These are phyloP conservation scores for Rhodinocichla rosea DNA, from an alignment of 2,113 vertebrate genomes.

Conservation along the genomic window DNA sequence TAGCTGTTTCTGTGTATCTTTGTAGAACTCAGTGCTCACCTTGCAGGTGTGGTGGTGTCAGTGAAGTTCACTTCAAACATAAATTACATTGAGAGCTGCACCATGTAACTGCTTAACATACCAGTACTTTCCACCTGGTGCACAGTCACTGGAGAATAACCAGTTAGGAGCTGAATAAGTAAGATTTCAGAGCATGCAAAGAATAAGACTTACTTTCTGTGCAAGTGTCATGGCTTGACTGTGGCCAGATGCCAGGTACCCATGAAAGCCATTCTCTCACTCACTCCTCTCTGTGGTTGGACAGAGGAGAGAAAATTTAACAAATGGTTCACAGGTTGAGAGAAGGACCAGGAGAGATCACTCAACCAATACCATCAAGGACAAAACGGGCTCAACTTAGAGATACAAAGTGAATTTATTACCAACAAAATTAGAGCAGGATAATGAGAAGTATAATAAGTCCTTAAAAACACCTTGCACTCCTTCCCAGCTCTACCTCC, in stretches of 20 bases:
- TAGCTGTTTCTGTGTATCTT: neutral
- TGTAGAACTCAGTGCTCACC: neutral
- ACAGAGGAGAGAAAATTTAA: neutral
- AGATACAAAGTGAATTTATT: neutral
- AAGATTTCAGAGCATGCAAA: neutral
- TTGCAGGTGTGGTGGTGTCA: neutral
- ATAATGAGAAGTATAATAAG: neutral
- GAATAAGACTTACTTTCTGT: neutral
- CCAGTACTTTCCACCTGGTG: neutral
- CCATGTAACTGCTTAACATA: neutral
- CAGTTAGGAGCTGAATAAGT: neutral
- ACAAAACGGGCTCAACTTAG: neutral
- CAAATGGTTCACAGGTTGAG: neutral
- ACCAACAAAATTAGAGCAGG: neutral
- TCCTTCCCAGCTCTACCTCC: neutral
- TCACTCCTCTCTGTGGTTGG: neutral
- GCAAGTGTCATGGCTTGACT: neutral
- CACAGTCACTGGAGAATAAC: neutral
- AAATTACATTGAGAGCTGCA: neutral
- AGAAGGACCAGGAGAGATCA: neutral
- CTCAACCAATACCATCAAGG: neutral
- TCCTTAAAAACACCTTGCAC: neutral
- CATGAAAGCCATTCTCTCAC: accelerated
- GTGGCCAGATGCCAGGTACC: neutral
- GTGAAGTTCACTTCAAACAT: neutral